A percentile compares a stretch with the other conserved stretches of the same genome.
Evolutionary conservation across 2,113 vertebrate species (phyloP).

Genomic region (Nothoprocta pentlandii): DNA sequence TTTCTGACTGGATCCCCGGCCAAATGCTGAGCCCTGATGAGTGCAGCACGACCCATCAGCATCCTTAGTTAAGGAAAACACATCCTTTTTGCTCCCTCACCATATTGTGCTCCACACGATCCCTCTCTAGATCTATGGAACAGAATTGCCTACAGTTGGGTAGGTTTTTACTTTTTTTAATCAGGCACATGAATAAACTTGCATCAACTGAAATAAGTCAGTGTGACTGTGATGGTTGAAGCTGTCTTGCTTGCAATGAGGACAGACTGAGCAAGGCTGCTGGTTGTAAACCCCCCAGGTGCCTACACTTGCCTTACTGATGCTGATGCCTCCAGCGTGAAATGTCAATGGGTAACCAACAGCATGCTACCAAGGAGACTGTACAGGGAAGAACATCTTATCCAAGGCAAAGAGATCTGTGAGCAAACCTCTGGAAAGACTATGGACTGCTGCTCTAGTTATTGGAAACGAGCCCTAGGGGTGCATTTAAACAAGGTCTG

Average conservation of each 20-base stretch:
- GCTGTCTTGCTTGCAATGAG: neutral
- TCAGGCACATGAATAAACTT: neutral
- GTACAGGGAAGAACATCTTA: neutral
- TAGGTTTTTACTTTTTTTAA: neutral
- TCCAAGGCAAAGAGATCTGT: neutral
- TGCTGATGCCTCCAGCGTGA: neutral
- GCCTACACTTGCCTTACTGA: neutral
- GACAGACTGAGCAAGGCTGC: neutral
- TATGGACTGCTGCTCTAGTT: neutral
- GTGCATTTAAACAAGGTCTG: neutral
- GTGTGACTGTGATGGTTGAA: neutral
- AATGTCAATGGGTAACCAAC: neutral
- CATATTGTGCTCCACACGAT: neutral
- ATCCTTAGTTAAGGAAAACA: neutral
- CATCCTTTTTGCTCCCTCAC: neutral
- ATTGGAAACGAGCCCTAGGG: neutral
- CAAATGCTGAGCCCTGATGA: neutral
- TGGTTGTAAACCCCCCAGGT: too few species aligned
- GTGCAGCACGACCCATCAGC: neutral
- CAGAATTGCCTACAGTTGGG: neutral
- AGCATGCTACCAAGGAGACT: too few species aligned
- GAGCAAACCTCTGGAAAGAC: neutral
- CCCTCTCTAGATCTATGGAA: neutral
- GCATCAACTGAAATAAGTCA: fast-evolving
- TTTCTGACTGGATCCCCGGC: neutral